Conservation (phyloP, 2,113 vertebrate genomes). For the Mohoua ochrocephala region DNA sequence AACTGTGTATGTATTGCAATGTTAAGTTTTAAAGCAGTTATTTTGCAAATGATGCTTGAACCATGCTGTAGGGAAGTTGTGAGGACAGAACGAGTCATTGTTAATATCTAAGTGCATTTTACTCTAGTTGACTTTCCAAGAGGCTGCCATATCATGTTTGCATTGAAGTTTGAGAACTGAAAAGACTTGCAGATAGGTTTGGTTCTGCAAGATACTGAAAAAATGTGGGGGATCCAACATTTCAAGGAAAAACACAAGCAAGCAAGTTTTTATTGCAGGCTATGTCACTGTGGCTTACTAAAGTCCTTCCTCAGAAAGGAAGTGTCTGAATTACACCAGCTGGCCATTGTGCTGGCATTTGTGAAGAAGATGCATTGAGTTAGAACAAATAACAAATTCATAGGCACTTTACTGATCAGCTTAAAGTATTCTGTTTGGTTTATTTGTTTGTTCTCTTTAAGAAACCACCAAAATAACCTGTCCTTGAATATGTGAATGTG, state of each 20-base stretch:
- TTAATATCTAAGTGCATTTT: background rate
- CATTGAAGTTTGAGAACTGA: background rate
- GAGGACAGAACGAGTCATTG: background rate
- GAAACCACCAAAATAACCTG: background rate
- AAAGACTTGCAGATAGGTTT: background rate
- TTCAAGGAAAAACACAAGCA: background rate
- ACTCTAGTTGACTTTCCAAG: background rate
- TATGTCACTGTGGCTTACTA: background rate
- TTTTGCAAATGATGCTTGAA: background rate
- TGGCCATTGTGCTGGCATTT: background rate
- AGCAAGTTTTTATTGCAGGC: background rate
- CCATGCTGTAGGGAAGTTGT: background rate
- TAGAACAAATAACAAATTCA: background rate
- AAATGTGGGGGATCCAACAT: background rate
- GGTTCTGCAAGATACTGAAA: background rate
- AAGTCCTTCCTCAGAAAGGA: background rate
- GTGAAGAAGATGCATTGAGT: background rate
- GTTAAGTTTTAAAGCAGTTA: background rate
- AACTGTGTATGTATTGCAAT: background rate
- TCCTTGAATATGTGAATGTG: background rate
- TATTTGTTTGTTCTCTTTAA: background rate
- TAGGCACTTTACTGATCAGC: background rate
- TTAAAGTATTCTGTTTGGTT: background rate
- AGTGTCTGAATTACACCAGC: background rate
- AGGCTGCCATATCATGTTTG: background rate